Evolutionary conservation across 2,888 invertebrate genomes (phyloP).

Genomic region (Scrobipalpa atriplicella): DNA sequence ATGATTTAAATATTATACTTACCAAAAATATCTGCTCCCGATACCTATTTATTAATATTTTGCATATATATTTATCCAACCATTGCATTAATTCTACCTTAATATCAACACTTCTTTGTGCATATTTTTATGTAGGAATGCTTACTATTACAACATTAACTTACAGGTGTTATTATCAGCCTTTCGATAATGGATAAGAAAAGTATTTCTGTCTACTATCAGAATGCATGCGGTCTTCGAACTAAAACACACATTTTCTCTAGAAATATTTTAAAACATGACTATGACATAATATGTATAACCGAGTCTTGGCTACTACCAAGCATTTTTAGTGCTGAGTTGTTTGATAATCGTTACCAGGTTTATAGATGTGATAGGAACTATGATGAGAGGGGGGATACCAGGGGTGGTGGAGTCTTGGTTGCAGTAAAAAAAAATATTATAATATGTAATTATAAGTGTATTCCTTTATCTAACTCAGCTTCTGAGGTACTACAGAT

Average conservation of each 20-base stretch:
- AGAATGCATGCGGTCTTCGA: conserved; percentile 11
- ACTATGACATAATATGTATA: conserved; percentile 15
- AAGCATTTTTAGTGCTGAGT: conserved; percentile 17
- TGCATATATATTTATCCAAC: no score
- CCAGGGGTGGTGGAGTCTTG: not conserved
- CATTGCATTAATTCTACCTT: no score
- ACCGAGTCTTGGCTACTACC: conserved; percentile 22
- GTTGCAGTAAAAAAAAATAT: conserved; percentile 1
- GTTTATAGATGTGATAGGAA: conserved; percentile 20
- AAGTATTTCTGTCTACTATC: conserved; percentile 14
- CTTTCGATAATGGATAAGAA: not conserved
- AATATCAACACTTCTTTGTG: no score
- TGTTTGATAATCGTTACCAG: conserved; percentile 4
- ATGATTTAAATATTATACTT: no score
- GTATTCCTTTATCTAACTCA: not conserved
- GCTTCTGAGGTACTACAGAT: conserved; percentile 21
- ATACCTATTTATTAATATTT: no score
- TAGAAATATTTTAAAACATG: not conserved
- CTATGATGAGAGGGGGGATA: not conserved
- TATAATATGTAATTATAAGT: not conserved
- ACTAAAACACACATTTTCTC: conserved; percentile 14
- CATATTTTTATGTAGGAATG: no score
- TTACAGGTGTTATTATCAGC: no score
- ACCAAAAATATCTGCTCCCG: no score
- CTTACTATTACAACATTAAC: no score